Conservation (phyloP, 2,888 invertebrate species). For the Slavum lentiscoides region DNA sequence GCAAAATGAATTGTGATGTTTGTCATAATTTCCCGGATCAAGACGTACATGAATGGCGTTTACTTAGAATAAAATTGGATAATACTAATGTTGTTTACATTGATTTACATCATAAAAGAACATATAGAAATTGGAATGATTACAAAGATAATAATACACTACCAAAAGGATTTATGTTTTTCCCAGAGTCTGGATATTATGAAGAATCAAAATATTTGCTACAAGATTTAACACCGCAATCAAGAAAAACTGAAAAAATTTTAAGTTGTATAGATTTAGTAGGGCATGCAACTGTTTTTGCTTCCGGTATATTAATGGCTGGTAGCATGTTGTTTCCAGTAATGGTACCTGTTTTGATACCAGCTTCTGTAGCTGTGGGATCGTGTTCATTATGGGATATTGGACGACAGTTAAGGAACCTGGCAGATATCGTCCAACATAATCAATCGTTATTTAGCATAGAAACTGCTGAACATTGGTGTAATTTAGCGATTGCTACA, state of each 20-base stretch:
- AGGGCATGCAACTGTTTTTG: not conserved
- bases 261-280: not conserved
- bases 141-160: slow-evolving; percentile 22
- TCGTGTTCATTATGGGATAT: not conserved
- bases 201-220: not conserved
- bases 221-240: not conserved
- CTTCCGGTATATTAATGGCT: not conserved
- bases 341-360: not conserved
- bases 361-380: not conserved
- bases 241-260: not conserved
- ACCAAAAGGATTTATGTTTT: slow-evolving; percentile 18
- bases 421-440: not conserved
- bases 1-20: not conserved
- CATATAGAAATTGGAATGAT: slow-evolving; percentile 21
- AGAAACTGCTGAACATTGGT: not conserved
- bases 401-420: not conserved
- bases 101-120: slow-evolving; percentile 3
- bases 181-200: slow-evolving; percentile 21
- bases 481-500: slow-evolving; percentile 3
- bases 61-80: slow-evolving; percentile 17
- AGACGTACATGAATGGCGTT: slow-evolving; percentile 1
- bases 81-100: not conserved
- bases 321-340: not conserved
- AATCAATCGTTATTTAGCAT: not conserved
- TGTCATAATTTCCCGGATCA: not conserved